Evolutionary conservation across 2,113 vertebrate species (phyloP).

Genomic region (Poecilia latipinna): DNA sequence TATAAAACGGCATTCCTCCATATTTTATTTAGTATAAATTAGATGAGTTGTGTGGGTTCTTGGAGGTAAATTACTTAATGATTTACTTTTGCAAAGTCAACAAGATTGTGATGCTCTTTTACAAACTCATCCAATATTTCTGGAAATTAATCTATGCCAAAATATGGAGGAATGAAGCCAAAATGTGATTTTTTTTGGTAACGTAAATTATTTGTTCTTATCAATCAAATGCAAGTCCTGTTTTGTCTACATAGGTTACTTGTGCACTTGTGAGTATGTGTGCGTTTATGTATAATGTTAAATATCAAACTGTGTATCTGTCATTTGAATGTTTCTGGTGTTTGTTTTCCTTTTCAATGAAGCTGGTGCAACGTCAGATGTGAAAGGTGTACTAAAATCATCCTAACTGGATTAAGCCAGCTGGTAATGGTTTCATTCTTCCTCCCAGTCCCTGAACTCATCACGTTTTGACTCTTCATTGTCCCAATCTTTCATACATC

Average conservation of each 20-base stretch:
- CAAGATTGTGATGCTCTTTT: not conserved
- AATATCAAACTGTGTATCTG: slow-evolving; percentile 17
- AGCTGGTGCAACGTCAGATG: slow-evolving; percentile 7
- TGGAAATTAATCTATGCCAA: slow-evolving; percentile 6
- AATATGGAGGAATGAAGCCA: not conserved
- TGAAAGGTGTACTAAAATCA: not conserved
- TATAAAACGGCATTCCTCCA: not conserved
- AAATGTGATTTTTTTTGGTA: not conserved
- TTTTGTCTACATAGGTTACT: slow-evolving; percentile 1
- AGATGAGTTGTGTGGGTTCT: not conserved
- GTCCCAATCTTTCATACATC: not conserved
- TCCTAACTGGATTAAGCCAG: not conserved
- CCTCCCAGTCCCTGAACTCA: not conserved
- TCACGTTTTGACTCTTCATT: not conserved
- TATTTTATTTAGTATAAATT: not conserved
- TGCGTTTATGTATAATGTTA: not conserved
- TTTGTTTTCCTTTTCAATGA: slow-evolving; percentile 9
- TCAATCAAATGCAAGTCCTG: not conserved
- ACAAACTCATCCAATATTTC: not conserved
- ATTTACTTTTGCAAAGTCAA: not conserved
- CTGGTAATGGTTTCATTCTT: not conserved
- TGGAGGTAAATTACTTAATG: not conserved
- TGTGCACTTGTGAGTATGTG: not conserved
- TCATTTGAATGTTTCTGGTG: slow-evolving; percentile 23
- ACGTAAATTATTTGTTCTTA: slow-evolving; percentile 9